Evolutionary conservation across 2,888 invertebrate species (phyloP).

Genomic region (Tillus elongatus): DNA sequence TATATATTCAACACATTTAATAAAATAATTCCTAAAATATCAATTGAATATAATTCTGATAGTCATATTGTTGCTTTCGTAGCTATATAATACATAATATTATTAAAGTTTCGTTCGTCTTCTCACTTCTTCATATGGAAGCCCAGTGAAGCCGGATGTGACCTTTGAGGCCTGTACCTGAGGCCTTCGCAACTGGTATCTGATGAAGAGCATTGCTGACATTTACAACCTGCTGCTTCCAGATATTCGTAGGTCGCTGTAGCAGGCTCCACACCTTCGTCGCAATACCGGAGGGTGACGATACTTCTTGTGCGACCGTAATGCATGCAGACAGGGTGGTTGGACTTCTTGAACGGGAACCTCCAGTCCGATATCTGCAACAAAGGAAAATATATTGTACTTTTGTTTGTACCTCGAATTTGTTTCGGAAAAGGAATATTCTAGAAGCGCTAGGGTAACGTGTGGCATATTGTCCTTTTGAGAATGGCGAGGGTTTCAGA

Average conservation of each 20-base stretch:
- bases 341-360: conserved; percentile 77
- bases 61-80: no score
- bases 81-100: no score
- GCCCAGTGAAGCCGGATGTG: conserved; percentile 33
- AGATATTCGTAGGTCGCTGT: conserved; percentile 67
- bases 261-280: conserved; percentile 59
- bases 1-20: no score
- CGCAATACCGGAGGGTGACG: conserved; percentile 62
- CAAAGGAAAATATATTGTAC: conserved; percentile 9
- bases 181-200: conserved; percentile 64
- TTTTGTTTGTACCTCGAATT: no score
- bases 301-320: conserved; percentile 56
- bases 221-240: conserved; percentile 70
- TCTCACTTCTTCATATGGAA: conserved; percentile 21
- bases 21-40: no score
- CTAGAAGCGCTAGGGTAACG: no score
- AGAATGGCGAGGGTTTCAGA: no score
- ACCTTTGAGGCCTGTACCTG: conserved; percentile 44
- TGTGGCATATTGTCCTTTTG: no score
- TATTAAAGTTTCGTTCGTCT: no score
- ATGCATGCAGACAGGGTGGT: conserved; percentile 80
- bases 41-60: no score
- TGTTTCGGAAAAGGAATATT: no score
- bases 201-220: conserved; percentile 58
- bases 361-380: conserved; percentile 75